phyloP scores from a whole-genome alignment of 2,797 vertebrate species.

The Hafferia zeledoni region DNA sequence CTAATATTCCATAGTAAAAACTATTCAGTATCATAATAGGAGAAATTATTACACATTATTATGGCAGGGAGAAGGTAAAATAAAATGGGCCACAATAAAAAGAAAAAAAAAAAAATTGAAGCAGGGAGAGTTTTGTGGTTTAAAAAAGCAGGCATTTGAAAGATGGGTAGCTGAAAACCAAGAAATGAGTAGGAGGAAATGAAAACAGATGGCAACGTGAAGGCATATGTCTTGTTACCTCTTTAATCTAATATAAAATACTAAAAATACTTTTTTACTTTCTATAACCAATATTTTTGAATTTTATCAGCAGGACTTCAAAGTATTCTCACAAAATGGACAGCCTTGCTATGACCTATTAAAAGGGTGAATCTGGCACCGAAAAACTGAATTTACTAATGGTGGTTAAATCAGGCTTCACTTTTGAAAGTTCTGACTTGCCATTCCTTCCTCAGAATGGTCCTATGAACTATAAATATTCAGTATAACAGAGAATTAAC shows the following conservation, averaged over 20 bases:
- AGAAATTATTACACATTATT: neutral
- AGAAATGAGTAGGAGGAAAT: neutral
- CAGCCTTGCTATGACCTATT: neutral
- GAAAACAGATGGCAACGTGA: neutral
- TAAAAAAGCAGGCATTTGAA: neutral
- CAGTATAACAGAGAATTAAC: neutral
- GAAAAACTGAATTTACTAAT: neutral
- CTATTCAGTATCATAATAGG: neutral
- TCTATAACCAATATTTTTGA: neutral
- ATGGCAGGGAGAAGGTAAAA: neutral
- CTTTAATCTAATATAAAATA: neutral
- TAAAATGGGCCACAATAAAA: neutral
- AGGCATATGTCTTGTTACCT: neutral
- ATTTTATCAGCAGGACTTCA: neutral
- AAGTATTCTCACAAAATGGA: neutral
- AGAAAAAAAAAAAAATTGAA: neutral
- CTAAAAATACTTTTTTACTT: neutral
- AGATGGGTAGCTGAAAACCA: neutral
- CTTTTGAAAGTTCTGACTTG: neutral
- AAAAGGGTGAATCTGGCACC: neutral
- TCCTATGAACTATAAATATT: neutral
- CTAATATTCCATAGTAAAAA: neutral
- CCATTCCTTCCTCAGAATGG: neutral
- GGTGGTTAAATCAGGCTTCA: neutral
- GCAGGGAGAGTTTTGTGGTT: neutral